These are phyloP conservation scores for Alosa sapidissima DNA, from an alignment of 2,797 vertebrate genomes.

Conservation along the genomic window DNA sequence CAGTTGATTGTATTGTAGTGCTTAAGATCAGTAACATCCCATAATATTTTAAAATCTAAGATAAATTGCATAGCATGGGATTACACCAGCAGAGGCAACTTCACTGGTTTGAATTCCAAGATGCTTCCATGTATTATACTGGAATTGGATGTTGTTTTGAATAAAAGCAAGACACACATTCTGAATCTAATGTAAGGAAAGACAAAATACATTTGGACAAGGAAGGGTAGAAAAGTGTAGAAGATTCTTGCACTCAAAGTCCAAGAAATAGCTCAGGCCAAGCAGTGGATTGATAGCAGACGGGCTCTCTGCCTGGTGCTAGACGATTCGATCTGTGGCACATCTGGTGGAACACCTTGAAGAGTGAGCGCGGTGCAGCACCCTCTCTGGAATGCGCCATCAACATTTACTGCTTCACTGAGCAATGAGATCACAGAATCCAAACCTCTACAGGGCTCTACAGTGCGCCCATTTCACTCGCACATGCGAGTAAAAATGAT, in stretches of 20 bases:
- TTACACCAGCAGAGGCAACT: not conserved
- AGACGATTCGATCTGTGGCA: not conserved
- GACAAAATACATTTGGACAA: not conserved
- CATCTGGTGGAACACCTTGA: not conserved
- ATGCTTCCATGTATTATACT: not conserved
- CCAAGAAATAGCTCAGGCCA: not conserved
- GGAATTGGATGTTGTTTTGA: not conserved
- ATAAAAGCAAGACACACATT: not conserved
- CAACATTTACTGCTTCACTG: conserved; percentile 8
- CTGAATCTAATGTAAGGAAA: not conserved
- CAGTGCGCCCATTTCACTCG: no score
- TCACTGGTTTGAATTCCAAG: not conserved
- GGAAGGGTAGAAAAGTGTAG: not conserved
- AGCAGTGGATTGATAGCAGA: not conserved
- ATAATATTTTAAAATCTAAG: not conserved
- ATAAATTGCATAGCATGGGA: not conserved
- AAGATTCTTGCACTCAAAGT: not conserved
- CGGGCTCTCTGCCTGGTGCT: not conserved
- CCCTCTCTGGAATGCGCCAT: not conserved
- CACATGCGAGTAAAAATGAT: no score
- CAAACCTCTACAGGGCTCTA: no score
- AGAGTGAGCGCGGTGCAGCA: not conserved
- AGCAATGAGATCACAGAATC: not conserved
- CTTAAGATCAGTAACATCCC: not conserved
- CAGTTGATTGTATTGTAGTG: not conserved